Evolutionary conservation across 2,888 invertebrate species (phyloP).

Genomic region (Callinectes sapidus): DNA sequence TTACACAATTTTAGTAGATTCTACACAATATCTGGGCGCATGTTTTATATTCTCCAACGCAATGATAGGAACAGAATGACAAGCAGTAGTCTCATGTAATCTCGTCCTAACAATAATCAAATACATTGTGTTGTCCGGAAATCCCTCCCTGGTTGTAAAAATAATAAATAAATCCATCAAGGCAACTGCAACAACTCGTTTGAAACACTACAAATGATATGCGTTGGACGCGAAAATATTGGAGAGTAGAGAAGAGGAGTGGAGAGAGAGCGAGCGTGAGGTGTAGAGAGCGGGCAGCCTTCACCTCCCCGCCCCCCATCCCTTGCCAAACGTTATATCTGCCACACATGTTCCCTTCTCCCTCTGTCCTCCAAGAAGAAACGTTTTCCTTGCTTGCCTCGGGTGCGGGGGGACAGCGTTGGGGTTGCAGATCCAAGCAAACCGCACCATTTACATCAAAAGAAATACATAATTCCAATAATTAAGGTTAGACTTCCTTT

Average conservation of each 20-base stretch:
- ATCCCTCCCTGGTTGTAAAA: background rate
- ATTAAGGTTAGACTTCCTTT: constrained; percentile 63
- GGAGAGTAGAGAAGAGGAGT: constrained; percentile 28
- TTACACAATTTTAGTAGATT: constrained; percentile 10
- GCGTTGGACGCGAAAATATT: constrained; percentile 44
- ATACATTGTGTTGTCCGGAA: background rate
- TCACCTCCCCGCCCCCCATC: constrained; percentile 55
- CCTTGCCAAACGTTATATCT: constrained; percentile 70
- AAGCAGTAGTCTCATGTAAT: background rate
- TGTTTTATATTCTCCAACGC: background rate
- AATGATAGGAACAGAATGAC: background rate
- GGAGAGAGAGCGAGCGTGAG: constrained; percentile 49
- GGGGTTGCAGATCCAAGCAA: constrained; percentile 38
- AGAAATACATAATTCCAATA: constrained; percentile 56
- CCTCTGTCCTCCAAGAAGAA: constrained; percentile 64
- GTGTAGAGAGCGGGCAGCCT: constrained; percentile 59
- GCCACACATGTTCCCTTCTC: constrained; percentile 65
- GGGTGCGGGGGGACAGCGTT: constrained; percentile 44
- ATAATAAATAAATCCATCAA: constrained; percentile 19
- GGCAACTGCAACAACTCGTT: constrained; percentile 36
- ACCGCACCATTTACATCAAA: constrained; percentile 52
- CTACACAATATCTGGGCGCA: background rate
- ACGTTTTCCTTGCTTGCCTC: constrained; percentile 67
- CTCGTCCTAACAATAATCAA: background rate
- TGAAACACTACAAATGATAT: constrained; percentile 51